Base-by-base conservation (phyloP, 1,140 invertebrate species). In the Drosophila gunungcola region DNA sequence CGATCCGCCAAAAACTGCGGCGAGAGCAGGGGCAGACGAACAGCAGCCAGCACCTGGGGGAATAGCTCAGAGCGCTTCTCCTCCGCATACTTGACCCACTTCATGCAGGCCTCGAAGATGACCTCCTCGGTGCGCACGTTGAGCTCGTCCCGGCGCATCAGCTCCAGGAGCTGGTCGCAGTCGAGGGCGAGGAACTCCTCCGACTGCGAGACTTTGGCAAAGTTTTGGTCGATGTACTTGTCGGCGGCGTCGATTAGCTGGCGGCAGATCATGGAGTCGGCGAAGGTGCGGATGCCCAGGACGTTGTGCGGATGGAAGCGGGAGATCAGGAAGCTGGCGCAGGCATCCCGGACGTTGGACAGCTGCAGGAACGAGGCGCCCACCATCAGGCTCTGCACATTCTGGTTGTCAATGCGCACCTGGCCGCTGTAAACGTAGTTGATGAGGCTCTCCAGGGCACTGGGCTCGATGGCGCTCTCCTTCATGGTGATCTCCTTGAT, bases 371-470 rank as follows among this genome's bases (percentile, higher is more conserved):
- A 98, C 4, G 97, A 96, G 12, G 97, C 96, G n/a, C 96, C 97
- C 39, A 97, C 95, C 94, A 98, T 95, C 2, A 98, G 93, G 76
- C 94, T 91, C 90, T 98, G 97, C 1, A 98, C 97, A 93, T 98
- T 98, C 63, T 94, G 94, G 65, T 95, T 95, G 90, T 96, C 95
- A 51, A 98, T 95, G 38, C 94, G 94, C 32, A 98, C 95, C 73
- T 95, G 94, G 1, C 97, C 97, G 85, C 95, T 96, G 88, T 98
- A 98, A 0, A 97, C 96, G 94, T 97, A 98, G 91, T 98, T 97
- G 13, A 98, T 95, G 32, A 98, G 93, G 6, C 95, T 94, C 93
- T 98, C 97, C 53, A 98, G 90, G 4, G 97, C 96, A 86, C 96
- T 97, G 79, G 96, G 94, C 83, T 97, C 97, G 77, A 97, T 96